Conservation (phyloP, 35 echinoderm and acorn worm genomes). For the Lytechinus variegatus region DNA sequence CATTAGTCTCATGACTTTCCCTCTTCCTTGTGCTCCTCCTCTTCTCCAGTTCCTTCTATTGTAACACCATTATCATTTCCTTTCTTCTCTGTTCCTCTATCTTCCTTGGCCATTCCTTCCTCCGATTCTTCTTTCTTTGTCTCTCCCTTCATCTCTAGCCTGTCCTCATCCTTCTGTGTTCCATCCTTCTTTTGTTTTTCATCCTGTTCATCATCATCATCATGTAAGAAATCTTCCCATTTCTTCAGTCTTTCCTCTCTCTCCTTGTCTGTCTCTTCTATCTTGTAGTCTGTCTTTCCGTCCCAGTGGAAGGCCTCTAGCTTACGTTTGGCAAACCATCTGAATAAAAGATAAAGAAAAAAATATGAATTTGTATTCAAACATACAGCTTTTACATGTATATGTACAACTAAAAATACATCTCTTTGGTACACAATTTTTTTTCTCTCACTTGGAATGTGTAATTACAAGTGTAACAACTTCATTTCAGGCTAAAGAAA, state of each 20-base stretch:
- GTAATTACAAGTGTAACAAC: no score
- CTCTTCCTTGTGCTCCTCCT: background rate
- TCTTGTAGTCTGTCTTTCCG: conserved; percentile 91
- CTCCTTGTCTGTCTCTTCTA: conserved; percentile 95
- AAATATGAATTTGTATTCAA: no score
- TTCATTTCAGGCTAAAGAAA: no score
- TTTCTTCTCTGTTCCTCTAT: background rate
- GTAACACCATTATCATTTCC: background rate
- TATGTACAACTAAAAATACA: no score
- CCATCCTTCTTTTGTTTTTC: background rate
- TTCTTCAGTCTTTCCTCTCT: conserved; percentile 81
- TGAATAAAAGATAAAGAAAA: background rate
- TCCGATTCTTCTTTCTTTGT: background rate
- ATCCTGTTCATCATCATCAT: conserved; percentile 15
- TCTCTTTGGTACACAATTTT: no score
- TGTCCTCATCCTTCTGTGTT: conserved; percentile 7
- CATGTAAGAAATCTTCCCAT: conserved; percentile 88
- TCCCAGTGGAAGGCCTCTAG: conserved; percentile 77
- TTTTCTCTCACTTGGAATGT: no score
- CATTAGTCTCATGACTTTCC: background rate
- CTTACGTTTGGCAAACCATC: conserved; percentile 93
- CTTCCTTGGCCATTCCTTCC: conserved; percentile 1
- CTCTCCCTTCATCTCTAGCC: conserved; percentile 26
- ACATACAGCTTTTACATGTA: no score
- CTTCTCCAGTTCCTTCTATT: no score